These are phyloP conservation scores for Cyanoliseus patagonus DNA, from an alignment of 2,113 vertebrate genomes.

Conservation along the genomic window DNA sequence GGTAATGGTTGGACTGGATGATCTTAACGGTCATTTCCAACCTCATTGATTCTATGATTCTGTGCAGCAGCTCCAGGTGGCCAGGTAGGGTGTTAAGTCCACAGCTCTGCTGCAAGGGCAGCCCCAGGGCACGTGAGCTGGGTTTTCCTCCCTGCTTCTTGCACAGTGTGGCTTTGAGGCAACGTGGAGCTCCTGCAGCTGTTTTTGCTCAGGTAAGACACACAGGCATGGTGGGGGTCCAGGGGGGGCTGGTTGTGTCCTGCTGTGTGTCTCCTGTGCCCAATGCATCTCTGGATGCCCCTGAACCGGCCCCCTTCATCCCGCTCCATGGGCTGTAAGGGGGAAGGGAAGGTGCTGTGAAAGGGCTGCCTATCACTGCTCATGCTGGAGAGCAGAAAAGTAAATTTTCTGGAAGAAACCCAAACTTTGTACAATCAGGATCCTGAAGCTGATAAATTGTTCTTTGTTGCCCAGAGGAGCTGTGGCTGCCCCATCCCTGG, in stretches of 20 bases:
- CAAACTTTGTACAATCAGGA: not conserved
- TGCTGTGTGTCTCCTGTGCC: accelerated
- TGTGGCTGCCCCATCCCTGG: not conserved
- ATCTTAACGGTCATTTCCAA: not conserved
- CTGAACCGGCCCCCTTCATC: accelerated
- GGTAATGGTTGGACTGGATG: not conserved
- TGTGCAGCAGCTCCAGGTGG: not conserved
- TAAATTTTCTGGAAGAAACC: not conserved
- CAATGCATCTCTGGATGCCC: accelerated
- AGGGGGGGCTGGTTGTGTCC: not conserved
- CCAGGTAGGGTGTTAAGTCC: not conserved
- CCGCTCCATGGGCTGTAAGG: accelerated
- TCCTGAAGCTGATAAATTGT: not conserved
- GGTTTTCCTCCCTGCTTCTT: not conserved
- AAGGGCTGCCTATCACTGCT: not conserved
- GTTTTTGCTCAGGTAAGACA: not conserved
- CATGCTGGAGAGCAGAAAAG: not conserved
- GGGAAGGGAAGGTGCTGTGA: accelerated
- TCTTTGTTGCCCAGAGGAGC: not conserved
- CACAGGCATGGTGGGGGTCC: accelerated
- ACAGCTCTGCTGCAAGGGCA: not conserved
- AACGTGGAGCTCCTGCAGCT: accelerated
- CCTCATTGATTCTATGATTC: not conserved
- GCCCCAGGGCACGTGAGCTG: not conserved
- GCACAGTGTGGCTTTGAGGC: accelerated